A percentile compares a stretch with the other conserved stretches of the same genome.
phyloP scores from a whole-genome alignment of 2,797 vertebrate genomes.

The Danionella dracula region DNA sequence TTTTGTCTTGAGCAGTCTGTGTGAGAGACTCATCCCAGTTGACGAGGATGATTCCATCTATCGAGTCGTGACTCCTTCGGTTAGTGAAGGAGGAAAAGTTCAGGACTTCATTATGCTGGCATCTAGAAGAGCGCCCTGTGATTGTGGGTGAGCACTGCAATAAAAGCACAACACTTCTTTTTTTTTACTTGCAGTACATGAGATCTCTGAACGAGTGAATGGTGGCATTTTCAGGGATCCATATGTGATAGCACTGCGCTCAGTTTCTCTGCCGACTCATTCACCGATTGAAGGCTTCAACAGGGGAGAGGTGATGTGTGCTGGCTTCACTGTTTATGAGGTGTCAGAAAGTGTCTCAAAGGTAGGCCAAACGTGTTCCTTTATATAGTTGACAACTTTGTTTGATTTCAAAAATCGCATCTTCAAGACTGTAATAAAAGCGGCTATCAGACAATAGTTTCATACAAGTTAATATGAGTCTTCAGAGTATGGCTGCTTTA shows the following conservation, averaged over 20 bases:
- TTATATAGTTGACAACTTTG: too few species aligned
- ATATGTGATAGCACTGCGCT: conserved; percentile 83
- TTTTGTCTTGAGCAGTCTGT: conserved; percentile 61
- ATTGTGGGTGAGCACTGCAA: conserved; percentile 67
- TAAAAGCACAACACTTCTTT: not conserved
- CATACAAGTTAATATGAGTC: too few species aligned
- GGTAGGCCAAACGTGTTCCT: conserved; percentile 70
- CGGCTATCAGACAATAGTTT: too few species aligned
- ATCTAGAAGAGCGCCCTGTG: conserved; percentile 79
- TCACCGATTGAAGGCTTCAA: conserved; percentile 57
- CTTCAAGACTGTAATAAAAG: too few species aligned
- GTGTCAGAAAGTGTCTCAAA: conserved; percentile 71
- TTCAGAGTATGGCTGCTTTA: too few species aligned
- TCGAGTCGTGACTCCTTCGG: conserved; percentile 73
- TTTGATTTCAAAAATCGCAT: too few species aligned
- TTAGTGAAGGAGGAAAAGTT: conserved; percentile 57
- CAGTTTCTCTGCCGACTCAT: conserved; percentile 80
- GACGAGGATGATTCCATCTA: conserved; percentile 86
- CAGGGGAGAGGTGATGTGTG: conserved; percentile 84
- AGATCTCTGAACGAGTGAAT: not conserved
- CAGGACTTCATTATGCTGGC: conserved; percentile 90
- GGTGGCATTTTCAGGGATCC: conserved; percentile 82
- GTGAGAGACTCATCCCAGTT: conserved; percentile 77
- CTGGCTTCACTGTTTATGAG: conserved; percentile 84
- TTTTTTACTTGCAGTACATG: not conserved